These are phyloP conservation scores for Caenorhabditis japonica DNA, from an alignment of 2,888 invertebrate species.

Conservation along the genomic window DNA sequence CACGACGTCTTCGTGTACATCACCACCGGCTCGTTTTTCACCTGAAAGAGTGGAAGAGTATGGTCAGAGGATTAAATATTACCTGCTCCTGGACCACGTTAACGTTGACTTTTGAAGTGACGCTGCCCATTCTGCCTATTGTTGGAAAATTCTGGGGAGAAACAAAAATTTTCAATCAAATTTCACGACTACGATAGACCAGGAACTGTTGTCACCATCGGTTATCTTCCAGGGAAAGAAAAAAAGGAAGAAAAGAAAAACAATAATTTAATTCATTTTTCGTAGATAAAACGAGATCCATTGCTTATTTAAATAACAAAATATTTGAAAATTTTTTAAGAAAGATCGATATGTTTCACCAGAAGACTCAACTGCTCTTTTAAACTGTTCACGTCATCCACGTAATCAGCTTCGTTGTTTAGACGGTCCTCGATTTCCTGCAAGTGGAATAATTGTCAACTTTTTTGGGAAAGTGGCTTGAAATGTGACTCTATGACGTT, in stretches of 20 bases:
- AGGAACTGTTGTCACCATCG: not conserved
- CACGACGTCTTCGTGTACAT: constrained; percentile 59
- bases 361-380: constrained; percentile 31
- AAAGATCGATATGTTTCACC: constrained; percentile 28
- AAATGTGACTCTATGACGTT: too few species aligned
- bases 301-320: constrained; percentile 1
- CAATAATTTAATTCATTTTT: not conserved
- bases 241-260: not conserved
- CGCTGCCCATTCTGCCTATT: constrained; percentile 51
- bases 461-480: too few species aligned
- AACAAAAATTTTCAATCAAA: not conserved
- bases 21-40: constrained; percentile 55
- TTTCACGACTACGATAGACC: not conserved
- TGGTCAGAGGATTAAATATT: not conserved
- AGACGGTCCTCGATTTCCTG: constrained; percentile 42
- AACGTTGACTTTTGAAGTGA: constrained; percentile 61
- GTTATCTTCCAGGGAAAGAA: too few species aligned
- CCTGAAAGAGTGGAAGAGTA: constrained; percentile 23
- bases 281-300: constrained; percentile 5
- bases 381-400: constrained; percentile 25
- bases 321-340: constrained; percentile 1
- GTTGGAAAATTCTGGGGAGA: not conserved
- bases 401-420: constrained; percentile 26
- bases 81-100: constrained; percentile 54
- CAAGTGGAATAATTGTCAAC: too few species aligned